Conservation (phyloP, 2,888 invertebrate genomes). For the Euzophera pinguis region DNA sequence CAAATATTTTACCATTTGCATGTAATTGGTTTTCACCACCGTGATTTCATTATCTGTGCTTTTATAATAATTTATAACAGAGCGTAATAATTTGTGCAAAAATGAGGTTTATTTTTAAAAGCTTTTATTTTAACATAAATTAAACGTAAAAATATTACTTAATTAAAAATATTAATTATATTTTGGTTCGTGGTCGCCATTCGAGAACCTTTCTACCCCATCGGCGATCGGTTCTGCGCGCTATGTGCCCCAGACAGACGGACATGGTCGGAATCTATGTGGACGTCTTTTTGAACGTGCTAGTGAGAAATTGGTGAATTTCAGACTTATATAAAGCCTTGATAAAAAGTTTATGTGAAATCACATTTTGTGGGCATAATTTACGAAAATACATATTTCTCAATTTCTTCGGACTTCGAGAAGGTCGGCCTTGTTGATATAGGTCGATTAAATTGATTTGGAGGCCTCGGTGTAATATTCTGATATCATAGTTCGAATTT, state of each 20-base stretch:
- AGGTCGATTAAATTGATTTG: slow-evolving; percentile 4
- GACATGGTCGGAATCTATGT: no score
- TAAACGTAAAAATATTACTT: no score
- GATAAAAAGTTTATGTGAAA: neutral
- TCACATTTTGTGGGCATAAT: neutral
- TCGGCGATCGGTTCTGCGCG: no score
- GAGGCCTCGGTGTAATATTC: neutral
- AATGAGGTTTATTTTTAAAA: no score
- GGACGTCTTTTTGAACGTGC: no score
- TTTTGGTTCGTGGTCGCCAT: no score
- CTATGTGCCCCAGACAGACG: no score
- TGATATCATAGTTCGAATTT: neutral
- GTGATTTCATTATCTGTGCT: slow-evolving; percentile 6
- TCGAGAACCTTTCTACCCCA: no score
- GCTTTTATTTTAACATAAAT: no score
- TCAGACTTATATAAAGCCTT: neutral
- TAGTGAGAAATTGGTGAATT: no score
- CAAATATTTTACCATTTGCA: slow-evolving; percentile 7
- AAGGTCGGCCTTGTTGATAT: slow-evolving; percentile 1
- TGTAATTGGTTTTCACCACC: neutral
- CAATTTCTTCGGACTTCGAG: neutral
- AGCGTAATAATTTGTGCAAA: neutral
- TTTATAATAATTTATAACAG: neutral
- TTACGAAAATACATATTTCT: neutral
- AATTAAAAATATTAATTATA: no score